Conservation (phyloP, 2,797 vertebrate species). For the Allobates femoralis region DNA sequence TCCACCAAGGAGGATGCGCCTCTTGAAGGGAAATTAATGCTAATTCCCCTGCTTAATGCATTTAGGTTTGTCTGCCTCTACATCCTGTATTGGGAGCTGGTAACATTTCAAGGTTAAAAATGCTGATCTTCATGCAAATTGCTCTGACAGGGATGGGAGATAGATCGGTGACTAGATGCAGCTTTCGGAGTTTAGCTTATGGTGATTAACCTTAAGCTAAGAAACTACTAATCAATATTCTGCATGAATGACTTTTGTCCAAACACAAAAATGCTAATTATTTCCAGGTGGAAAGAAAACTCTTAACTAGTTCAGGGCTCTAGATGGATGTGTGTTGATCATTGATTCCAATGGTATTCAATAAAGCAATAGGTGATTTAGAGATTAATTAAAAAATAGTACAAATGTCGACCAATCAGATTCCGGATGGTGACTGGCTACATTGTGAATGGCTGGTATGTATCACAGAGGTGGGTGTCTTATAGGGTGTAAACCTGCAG, state of each 20-base stretch:
- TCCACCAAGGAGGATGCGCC: constrained; percentile 65
- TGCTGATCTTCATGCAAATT: constrained; percentile 72
- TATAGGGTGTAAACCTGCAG: no score
- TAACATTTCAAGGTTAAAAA: constrained; percentile 85
- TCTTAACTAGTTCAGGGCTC: constrained; percentile 13
- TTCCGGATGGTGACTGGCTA: no score
- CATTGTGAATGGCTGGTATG: no score
- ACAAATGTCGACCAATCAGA: not conserved
- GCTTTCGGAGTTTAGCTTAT: constrained; percentile 58
- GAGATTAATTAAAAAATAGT: not conserved
- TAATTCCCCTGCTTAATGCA: constrained; percentile 66
- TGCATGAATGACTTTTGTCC: constrained; percentile 67
- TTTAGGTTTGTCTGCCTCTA: constrained; percentile 67
- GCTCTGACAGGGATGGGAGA: constrained; percentile 64
- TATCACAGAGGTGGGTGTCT: no score
- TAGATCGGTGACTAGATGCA: constrained; percentile 65
- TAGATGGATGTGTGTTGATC: not conserved
- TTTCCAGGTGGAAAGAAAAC: constrained; percentile 43
- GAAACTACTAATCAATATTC: constrained; percentile 72
- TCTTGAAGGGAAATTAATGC: constrained; percentile 68
- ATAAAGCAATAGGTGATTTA: not conserved
- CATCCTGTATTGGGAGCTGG: constrained; percentile 75
- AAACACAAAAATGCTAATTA: constrained; percentile 56
- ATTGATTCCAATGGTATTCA: not conserved
- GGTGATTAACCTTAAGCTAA: constrained; percentile 68